phyloP scores from a whole-genome alignment of 2,888 invertebrate species.

The Colostygia pectinataria region DNA sequence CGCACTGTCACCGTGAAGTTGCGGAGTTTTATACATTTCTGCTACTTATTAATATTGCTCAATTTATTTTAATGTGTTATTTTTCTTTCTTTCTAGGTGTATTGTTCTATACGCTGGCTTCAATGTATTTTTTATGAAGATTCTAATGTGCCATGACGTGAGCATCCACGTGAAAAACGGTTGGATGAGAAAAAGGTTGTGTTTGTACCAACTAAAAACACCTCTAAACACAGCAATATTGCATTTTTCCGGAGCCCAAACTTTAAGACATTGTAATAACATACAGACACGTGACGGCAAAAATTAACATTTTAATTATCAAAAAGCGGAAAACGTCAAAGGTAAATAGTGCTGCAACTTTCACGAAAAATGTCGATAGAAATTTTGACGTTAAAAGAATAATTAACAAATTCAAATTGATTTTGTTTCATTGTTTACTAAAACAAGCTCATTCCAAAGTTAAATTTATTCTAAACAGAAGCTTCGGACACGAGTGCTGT shows the following conservation, averaged over 20 bases:
- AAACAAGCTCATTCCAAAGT: slow-evolving; percentile 57
- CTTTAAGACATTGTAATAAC: no score
- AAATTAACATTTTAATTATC: not conserved
- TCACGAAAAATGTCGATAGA: slow-evolving; percentile 22
- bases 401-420: slow-evolving; percentile 36
- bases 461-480: slow-evolving; percentile 75
- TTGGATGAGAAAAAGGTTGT: no score
- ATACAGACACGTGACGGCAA: no score
- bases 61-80: slow-evolving; percentile 35
- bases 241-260: no score
- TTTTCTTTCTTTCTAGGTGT: no score
- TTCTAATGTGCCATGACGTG: no score
- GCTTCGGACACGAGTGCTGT: slow-evolving; percentile 51
- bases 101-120: slow-evolving; percentile 21
- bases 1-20: slow-evolving; percentile 45
- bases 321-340: slow-evolving; percentile 10
- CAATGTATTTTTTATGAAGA: no score
- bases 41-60: slow-evolving; percentile 33
- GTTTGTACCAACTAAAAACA: no score
- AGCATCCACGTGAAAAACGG: no score
- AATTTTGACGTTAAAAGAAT: slow-evolving; percentile 28
- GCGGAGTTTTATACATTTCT: slow-evolving; percentile 39
- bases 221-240: no score
- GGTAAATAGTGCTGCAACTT: slow-evolving; percentile 12
- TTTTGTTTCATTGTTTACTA: slow-evolving; percentile 49